phyloP scores from a whole-genome alignment of 2,888 invertebrate genomes.

The Ectemnius lituratus region DNA sequence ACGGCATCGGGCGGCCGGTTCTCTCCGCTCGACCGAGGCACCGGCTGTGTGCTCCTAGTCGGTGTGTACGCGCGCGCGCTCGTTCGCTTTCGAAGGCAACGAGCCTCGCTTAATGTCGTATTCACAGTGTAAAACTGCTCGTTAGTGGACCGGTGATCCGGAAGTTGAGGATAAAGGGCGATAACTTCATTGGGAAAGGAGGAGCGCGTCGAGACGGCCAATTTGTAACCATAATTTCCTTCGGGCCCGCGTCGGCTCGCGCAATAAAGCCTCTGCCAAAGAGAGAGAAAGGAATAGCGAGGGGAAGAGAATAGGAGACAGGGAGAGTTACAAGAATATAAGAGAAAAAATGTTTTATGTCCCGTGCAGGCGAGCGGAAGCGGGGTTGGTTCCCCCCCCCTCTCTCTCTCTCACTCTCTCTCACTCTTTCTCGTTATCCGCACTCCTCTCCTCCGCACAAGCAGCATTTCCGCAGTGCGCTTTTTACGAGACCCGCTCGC shows the following conservation, averaged over 20 bases:
- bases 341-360: slow-evolving; percentile 37
- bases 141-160: slow-evolving; percentile 7
- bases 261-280: neutral
- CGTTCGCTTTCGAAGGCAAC: too few species aligned
- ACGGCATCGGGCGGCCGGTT: too few species aligned
- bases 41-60: too few species aligned
- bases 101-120: too few species aligned
- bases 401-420: neutral
- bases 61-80: too few species aligned
- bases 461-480: slow-evolving; percentile 22
- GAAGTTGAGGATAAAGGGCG: slow-evolving; percentile 7
- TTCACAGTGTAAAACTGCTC: slow-evolving; percentile 35
- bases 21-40: too few species aligned
- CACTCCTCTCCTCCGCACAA: neutral
- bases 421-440: slow-evolving; percentile 17
- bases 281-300: neutral
- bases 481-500: slow-evolving; percentile 39
- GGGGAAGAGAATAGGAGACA: too few species aligned
- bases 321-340: slow-evolving; percentile 16
- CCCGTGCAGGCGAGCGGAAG: slow-evolving; percentile 28
- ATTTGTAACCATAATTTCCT: slow-evolving; percentile 33
- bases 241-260: slow-evolving; percentile 15
- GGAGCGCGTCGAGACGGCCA: slow-evolving; percentile 1
- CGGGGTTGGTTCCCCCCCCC: neutral
- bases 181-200: slow-evolving; percentile 4